Percentiles rank a stretch among this genome's conserved stretches.
Conservation (phyloP, 2,113 vertebrate genomes). For the Willisornis vidua region DNA sequence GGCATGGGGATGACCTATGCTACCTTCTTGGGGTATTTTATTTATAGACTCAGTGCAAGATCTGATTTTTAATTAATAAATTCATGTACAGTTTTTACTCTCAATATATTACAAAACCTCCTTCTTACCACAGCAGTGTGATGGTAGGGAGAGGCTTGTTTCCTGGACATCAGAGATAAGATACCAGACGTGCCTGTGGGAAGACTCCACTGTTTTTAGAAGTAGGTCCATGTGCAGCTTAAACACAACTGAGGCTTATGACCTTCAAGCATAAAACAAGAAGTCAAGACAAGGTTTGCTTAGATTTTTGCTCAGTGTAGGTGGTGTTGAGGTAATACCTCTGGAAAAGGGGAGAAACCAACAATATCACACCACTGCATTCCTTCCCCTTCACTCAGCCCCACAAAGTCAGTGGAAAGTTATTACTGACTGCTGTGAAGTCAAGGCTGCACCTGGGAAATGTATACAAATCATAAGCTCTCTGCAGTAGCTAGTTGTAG, state of each 20-base stretch:
- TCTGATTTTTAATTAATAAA: background rate
- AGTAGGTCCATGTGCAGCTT: background rate
- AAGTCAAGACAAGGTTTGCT: background rate
- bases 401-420: background rate
- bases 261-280: background rate
- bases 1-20: background rate
- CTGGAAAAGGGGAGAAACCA: background rate
- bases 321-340: background rate
- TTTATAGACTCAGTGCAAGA: background rate
- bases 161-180: background rate
- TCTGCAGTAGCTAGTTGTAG: background rate
- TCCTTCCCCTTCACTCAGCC: background rate
- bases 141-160: rapidly evolving
- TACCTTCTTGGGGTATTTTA: background rate
- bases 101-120: background rate
- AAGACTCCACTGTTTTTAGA: background rate
- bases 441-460: background rate
- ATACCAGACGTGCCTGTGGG: background rate
- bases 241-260: background rate
- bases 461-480: background rate
- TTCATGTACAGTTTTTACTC: background rate
- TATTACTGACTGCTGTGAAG: background rate
- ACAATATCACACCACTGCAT: rapidly evolving
- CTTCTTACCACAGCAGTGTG: background rate
- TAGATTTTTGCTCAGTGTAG: background rate